Evolutionary conservation across 1,140 invertebrate species (phyloP).

Genomic region (Trinorchestia longiramus): DNA sequence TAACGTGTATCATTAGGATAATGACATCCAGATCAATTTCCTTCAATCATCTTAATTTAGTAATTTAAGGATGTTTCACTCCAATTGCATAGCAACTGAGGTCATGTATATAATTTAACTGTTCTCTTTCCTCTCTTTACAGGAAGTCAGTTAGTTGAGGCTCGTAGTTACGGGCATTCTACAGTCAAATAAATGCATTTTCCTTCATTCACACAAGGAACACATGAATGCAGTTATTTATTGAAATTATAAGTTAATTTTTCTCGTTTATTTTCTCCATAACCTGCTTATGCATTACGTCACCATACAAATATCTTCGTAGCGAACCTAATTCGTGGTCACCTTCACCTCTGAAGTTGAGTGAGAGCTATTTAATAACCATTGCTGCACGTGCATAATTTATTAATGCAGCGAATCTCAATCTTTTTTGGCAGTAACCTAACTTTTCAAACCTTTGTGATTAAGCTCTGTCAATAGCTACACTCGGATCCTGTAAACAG

Average conservation of each 20-base stretch:
- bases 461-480: too few species aligned
- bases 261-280: neutral
- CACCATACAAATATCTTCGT: neutral
- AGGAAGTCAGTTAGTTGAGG: neutral
- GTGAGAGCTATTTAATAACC: neutral
- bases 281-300: neutral
- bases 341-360: neutral
- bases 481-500: neutral
- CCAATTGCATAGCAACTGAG: neutral
- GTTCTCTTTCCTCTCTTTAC: neutral
- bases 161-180: neutral
- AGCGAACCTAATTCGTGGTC: neutral
- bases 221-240: neutral
- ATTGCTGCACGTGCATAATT: neutral
- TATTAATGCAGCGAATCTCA: neutral
- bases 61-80: neutral
- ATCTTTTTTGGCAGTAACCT: neutral
- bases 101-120: neutral
- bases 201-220: neutral
- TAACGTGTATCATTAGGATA: neutral
- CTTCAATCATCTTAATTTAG: neutral
- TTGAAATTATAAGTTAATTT: neutral
- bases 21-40: neutral
- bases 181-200: neutral
- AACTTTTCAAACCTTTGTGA: neutral